Evolutionary conservation across 2,888 invertebrate species (phyloP).

Genomic region (Seira ritae): DNA sequence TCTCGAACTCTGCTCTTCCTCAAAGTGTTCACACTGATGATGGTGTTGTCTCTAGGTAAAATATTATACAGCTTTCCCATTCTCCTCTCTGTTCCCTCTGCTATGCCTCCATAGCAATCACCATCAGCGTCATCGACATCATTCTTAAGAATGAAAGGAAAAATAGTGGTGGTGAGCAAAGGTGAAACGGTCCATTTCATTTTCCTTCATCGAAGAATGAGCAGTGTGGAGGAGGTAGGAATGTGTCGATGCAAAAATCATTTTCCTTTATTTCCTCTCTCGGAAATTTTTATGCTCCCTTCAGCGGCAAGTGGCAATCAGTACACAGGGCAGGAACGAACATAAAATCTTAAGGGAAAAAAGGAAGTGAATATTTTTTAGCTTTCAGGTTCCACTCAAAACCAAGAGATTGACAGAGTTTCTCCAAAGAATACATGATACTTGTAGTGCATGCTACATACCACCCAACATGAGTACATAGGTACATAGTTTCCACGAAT

Average conservation of each 20-base stretch:
- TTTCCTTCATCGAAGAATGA: neutral
- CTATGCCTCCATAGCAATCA: neutral
- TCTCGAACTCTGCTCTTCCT: neutral
- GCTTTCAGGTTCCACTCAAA: neutral
- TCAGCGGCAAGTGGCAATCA: constrained; percentile 1
- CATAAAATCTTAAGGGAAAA: constrained; percentile 5
- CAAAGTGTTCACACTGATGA: neutral
- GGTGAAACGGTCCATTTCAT: constrained; percentile 8
- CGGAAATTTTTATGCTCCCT: neutral
- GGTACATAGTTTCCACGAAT: too few relatives aligned
- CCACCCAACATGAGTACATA: too few relatives aligned
- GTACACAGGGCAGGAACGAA: neutral
- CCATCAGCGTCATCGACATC: neutral
- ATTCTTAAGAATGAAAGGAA: neutral
- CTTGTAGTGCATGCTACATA: too few relatives aligned
- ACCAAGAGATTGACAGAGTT: neutral
- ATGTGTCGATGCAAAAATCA: constrained; percentile 4
- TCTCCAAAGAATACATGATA: neutral
- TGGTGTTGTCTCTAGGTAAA: neutral
- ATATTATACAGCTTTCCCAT: neutral
- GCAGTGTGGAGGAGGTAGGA: neutral
- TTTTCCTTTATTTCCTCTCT: neutral
- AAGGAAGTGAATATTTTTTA: neutral
- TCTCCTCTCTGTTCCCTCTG: too few relatives aligned
- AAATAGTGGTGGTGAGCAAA: constrained; percentile 6